Conservation (phyloP, 2,797 vertebrate genomes). For the Eremophila alpestris region DNA sequence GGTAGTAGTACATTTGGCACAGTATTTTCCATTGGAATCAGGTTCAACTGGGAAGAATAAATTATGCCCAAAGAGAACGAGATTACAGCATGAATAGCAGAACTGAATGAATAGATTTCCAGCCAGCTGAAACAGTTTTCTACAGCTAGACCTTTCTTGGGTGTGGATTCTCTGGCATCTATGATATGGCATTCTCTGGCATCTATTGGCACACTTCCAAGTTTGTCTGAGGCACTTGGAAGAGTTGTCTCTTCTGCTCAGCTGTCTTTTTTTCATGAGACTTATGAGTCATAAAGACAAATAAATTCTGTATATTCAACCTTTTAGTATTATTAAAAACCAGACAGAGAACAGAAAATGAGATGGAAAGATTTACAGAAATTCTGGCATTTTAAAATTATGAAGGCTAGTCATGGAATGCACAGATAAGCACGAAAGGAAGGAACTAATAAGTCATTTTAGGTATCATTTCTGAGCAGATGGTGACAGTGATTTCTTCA, state of each 20-base stretch:
- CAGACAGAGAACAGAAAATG: neutral
- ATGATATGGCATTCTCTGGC: neutral
- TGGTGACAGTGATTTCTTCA: neutral
- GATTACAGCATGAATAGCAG: neutral
- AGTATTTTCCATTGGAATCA: neutral
- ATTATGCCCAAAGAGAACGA: neutral
- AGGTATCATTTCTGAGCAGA: neutral
- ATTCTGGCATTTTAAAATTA: neutral
- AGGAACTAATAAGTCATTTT: neutral
- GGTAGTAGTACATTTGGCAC: neutral
- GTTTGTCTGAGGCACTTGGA: neutral
- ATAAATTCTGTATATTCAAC: neutral
- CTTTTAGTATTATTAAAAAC: neutral
- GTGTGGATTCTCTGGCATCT: neutral
- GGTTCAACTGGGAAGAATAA: neutral
- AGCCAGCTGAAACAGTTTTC: neutral
- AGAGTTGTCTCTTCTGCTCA: neutral
- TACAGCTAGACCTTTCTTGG: neutral
- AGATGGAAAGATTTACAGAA: neutral
- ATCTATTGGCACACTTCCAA: no score
- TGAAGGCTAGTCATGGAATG: neutral
- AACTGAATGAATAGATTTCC: neutral
- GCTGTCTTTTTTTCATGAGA: neutral
- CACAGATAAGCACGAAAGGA: neutral
- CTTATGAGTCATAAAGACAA: neutral